A percentile compares a stretch with the other conserved stretches of the same genome.
Conservation (phyloP, 2,797 vertebrate species). For the Hirundo rustica region DNA sequence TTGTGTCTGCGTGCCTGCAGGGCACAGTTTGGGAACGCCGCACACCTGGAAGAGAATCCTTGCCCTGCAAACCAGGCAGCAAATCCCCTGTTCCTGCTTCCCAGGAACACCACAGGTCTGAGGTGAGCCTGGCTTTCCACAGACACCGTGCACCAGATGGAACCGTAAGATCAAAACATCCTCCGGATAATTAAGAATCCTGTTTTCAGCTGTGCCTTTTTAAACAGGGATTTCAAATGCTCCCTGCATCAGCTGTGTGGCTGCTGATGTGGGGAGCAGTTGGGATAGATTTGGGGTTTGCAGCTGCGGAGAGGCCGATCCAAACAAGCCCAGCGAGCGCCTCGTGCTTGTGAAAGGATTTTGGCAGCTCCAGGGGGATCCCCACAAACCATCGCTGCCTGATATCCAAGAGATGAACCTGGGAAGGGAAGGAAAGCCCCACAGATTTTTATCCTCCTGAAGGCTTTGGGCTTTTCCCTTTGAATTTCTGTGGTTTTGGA, state of each 20-base stretch:
- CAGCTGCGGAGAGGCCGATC: neutral
- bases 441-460: neutral
- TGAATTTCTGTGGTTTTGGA: neutral
- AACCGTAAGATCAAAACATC: constrained; percentile 16
- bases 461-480: neutral
- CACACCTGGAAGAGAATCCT: neutral
- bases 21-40: neutral
- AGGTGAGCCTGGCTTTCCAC: neutral
- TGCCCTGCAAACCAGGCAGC: neutral
- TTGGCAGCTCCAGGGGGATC: neutral
- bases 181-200: constrained; percentile 44
- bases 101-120: neutral
- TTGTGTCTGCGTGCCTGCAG: neutral
- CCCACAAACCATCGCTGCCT: neutral
- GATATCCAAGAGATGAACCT: neutral
- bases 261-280: neutral
- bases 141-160: constrained; percentile 1
- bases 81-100: neutral
- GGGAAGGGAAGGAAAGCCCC: neutral
- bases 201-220: constrained; percentile 41
- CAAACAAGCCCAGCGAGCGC: accelerated
- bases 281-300: neutral
- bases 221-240: constrained; percentile 14
- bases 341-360: neutral
- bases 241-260: neutral